Evolutionary conservation across 2,888 invertebrate species (phyloP), one percentile per base, ranked within the genome.

Genomic region (Synanthedon vespiformis): DNA sequence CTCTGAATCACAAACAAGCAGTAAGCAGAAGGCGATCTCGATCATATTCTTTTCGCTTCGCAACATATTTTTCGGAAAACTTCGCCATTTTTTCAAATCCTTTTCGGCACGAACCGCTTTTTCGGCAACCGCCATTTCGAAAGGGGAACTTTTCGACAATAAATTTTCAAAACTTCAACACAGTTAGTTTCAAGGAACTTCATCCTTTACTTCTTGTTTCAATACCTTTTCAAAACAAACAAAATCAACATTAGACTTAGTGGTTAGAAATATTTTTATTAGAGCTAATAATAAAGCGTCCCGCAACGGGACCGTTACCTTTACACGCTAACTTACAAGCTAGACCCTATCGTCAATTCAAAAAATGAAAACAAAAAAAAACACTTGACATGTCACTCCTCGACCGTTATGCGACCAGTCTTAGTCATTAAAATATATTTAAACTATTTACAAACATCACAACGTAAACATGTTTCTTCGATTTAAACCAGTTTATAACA

Each of bases 171-270:
- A 80, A 87, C 87, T 88, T 87, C 85, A 84, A 86, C 77, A 84
- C 78, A 86, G 81, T 78, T 82, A 85, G 75, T 82, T 85, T 87
- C 86, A 86, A 86, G 85, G 87, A 87, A 89, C 89, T 90, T 92
- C 92, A 92, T 92, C 92, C 92, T 91, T 92, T 90, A 91, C 91
- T 91, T 92, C 92, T 92, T 92, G 91, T 91, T 92, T 92, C 91
- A 91, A 91, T 91, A 92, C 92, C 92, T 92, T 92, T 90, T 91
- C 90, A 92, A 34, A 92, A 92, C 91, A 92, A 92, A 92, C 91
- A 92, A 92, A 92, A 90, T 89, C 87, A 88, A 88, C 80, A 89
- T 90, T 90, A 90, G 90, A 89, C 84, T 88, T 87, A 77, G 74
- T 79, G 6, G 73, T 80, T 77, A 77, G 74, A 34, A 80, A 68